These are phyloP conservation scores for Frankliniella intonsa DNA, from an alignment of 2,888 invertebrate genomes.

Conservation along the genomic window DNA sequence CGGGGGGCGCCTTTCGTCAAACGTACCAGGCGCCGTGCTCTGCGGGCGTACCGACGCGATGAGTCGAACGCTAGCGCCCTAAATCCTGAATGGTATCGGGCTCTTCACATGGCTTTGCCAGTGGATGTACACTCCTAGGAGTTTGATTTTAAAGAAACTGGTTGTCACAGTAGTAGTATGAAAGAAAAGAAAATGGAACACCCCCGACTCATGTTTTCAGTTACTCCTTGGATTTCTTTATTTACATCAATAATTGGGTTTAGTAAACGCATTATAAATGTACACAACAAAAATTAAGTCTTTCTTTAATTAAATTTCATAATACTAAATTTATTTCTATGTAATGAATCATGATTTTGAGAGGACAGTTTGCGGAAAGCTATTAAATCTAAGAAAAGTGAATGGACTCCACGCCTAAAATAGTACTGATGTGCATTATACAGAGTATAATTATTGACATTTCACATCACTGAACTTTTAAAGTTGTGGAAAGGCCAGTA, in stretches of 20 bases:
- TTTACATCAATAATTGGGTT: constrained; percentile 16
- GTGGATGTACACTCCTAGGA: neutral
- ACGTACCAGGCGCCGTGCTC: too few species aligned
- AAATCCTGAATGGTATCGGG: neutral
- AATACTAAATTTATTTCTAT: neutral
- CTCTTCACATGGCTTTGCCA: neutral
- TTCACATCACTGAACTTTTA: neutral
- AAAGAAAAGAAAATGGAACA: neutral
- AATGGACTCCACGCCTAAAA: neutral
- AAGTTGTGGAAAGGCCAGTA: neutral
- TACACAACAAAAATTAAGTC: constrained; percentile 27
- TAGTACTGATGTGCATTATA: neutral
- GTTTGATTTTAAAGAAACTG: neutral
- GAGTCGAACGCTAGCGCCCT: too few species aligned
- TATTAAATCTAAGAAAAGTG: neutral
- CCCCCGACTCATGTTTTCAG: neutral
- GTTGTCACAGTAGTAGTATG: neutral
- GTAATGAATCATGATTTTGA: neutral
- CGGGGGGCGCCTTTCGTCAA: too few species aligned
- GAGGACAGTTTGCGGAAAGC: neutral
- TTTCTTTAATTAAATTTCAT: constrained; percentile 16
- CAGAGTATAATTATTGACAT: too few species aligned
- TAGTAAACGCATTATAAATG: constrained; percentile 23
- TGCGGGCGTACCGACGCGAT: too few species aligned
- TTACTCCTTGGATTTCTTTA: neutral